These are phyloP conservation scores for Polyommatus icarus DNA, from an alignment of 2,888 invertebrate genomes.

Conservation along the genomic window DNA sequence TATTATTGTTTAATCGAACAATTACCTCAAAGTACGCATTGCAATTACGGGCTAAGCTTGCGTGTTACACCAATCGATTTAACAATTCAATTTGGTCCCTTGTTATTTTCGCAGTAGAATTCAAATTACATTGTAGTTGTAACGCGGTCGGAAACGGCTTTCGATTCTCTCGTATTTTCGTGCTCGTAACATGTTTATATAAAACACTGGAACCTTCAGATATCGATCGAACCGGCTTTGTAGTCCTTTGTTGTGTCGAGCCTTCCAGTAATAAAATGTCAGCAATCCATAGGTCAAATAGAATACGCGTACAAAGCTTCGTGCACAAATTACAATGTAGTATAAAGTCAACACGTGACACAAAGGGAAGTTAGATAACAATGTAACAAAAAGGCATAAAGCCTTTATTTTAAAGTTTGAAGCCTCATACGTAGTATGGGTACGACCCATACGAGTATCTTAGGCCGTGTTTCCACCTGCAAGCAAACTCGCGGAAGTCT, in stretches of 20 bases:
- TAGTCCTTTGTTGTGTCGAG: background rate
- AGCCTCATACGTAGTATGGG: no score
- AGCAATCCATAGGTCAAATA: background rate
- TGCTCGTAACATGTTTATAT: slow-evolving; percentile 23
- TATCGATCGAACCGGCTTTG: slow-evolving; percentile 23
- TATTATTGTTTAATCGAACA: slow-evolving; percentile 11
- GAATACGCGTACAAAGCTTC: slow-evolving; percentile 5
- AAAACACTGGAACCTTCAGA: slow-evolving; percentile 24
- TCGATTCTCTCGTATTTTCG: slow-evolving; percentile 28
- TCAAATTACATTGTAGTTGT: background rate
- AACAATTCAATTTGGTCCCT: background rate
- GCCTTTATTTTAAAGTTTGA: no score
- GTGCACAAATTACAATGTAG: background rate
- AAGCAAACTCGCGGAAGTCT: no score
- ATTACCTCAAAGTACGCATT: slow-evolving; percentile 8
- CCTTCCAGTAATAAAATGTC: slow-evolving; percentile 3
- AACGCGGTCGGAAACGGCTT: slow-evolving; percentile 28
- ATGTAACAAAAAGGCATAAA: background rate
- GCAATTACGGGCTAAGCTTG: slow-evolving; percentile 9
- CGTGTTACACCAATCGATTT: slow-evolving; percentile 20
- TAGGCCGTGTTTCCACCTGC: no score
- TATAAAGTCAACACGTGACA: background rate
- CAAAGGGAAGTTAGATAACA: background rate
- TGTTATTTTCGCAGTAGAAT: slow-evolving; percentile 14
- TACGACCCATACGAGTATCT: no score